Conservation (phyloP, 2,888 invertebrate genomes). For the Drosophila ochracea region DNA sequence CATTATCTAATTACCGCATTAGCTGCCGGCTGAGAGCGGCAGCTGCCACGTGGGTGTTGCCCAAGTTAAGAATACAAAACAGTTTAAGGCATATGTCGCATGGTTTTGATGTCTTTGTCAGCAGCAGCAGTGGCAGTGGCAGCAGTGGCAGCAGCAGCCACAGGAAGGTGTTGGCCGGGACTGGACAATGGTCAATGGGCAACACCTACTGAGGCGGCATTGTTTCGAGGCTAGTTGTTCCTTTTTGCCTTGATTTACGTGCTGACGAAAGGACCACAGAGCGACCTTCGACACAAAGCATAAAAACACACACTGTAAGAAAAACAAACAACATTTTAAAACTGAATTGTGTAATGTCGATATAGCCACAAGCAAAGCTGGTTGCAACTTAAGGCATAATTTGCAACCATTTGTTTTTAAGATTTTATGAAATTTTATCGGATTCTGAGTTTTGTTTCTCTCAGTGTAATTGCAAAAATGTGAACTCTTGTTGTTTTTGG, state of each 20-base stretch:
- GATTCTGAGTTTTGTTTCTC: not conserved
- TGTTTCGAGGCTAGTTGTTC: slow-evolving; percentile 39
- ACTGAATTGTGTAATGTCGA: not conserved
- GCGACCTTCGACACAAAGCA: slow-evolving; percentile 38
- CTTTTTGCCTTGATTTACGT: slow-evolving; percentile 78
- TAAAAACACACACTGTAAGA: slow-evolving; percentile 9
- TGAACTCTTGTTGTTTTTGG: slow-evolving; percentile 26
- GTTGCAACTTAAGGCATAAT: not conserved
- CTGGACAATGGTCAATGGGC: slow-evolving; percentile 53
- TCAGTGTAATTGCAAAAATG: slow-evolving; percentile 3
- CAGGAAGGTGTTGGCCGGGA: slow-evolving; percentile 55
- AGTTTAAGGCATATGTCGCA: slow-evolving; percentile 54
- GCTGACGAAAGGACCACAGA: slow-evolving; percentile 78
- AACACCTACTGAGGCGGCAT: slow-evolving; percentile 67
- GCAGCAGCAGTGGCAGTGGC: slow-evolving; percentile 2
- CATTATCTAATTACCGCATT: slow-evolving; percentile 79
- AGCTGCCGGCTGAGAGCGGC: slow-evolving; percentile 49
- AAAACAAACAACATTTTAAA: not conserved
- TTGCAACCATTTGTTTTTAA: not conserved
- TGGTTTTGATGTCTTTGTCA: slow-evolving; percentile 73
- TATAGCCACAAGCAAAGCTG: too few species aligned
- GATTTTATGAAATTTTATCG: not conserved
- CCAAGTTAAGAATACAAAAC: slow-evolving; percentile 51
- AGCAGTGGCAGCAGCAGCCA: slow-evolving; percentile 15
- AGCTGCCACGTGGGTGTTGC: slow-evolving; percentile 70